Percentiles rank a stretch among this genome's conserved stretches.
These are phyloP conservation scores for Cylindroiulus punctatus DNA, from an alignment of 2,888 invertebrate species.

Conservation along the genomic window DNA sequence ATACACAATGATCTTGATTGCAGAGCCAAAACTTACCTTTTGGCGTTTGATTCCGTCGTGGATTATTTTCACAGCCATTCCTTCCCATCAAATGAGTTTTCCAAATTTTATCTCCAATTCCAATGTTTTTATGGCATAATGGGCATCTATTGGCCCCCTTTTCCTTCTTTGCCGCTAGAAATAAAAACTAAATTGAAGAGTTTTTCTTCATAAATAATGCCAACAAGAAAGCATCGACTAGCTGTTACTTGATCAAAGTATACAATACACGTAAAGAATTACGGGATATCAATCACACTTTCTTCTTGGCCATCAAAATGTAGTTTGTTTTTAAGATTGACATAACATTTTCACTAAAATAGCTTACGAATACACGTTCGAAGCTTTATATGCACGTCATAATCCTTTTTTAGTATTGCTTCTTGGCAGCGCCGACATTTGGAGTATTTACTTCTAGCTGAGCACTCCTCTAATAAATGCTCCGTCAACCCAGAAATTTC, in stretches of 20 bases:
- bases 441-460: constrained; percentile 75
- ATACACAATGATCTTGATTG: neutral
- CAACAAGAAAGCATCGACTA: constrained; percentile 32
- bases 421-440: constrained; percentile 80
- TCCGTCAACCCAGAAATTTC: constrained; percentile 85
- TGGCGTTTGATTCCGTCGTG: constrained; percentile 49
- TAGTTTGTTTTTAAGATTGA: neutral
- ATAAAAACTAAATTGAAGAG: constrained; percentile 53
- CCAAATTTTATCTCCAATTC: constrained; percentile 80
- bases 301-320: neutral
- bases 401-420: constrained; percentile 74
- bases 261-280: no score
- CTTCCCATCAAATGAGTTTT: constrained; percentile 76
- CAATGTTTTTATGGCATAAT: constrained; percentile 82
- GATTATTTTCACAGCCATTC: constrained; percentile 57
- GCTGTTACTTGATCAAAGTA: no score
- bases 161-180: constrained; percentile 55
- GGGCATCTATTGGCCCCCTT: constrained; percentile 84
- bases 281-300: no score
- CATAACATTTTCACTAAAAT: no score
- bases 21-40: neutral
- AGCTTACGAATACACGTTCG: constrained; percentile 73
- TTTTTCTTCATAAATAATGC: constrained; percentile 48
- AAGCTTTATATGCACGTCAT: constrained; percentile 73
- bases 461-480: constrained; percentile 85